Evolutionary conservation across 1,140 invertebrate species (phyloP).

Genomic region (Gerris buenoi): DNA sequence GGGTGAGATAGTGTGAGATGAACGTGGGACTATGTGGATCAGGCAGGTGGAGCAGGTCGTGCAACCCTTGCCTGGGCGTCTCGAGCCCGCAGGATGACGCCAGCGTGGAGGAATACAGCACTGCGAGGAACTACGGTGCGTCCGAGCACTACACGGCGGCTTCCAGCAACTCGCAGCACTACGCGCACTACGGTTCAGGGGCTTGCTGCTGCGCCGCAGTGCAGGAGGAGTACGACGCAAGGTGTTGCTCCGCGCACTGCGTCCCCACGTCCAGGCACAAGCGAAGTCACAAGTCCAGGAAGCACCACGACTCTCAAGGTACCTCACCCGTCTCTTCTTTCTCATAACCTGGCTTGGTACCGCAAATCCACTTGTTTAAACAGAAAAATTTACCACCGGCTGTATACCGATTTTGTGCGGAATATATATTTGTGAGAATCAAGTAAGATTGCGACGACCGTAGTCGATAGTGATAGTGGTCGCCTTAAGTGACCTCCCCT

Average conservation of each 20-base stretch:
- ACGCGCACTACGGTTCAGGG: not conserved
- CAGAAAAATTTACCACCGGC: too few species aligned
- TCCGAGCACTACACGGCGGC: not conserved
- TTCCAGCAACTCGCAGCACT: not conserved
- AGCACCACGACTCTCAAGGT: conserved; percentile 15
- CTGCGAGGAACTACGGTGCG: conserved; percentile 58
- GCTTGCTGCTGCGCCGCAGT: not conserved
- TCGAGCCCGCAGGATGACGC: conserved; percentile 46
- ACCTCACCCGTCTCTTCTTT: too few species aligned
- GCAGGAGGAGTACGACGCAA: not conserved
- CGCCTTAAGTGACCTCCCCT: too few species aligned
- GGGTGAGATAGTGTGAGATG: not conserved
- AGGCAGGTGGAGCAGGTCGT: conserved; percentile 36
- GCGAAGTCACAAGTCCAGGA: conserved; percentile 12
- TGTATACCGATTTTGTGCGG: too few species aligned
- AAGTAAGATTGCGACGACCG: too few species aligned
- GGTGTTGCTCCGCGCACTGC: conserved; percentile 54
- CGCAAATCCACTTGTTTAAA: too few species aligned
- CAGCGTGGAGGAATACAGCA: conserved; percentile 63
- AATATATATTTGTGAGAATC: too few species aligned
- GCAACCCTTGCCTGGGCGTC: conserved; percentile 47
- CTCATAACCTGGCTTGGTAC: too few species aligned
- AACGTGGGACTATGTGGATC: too few species aligned
- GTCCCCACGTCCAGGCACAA: conserved; percentile 50
- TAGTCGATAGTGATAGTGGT: too few species aligned